A percentile compares a stretch with the other conserved stretches of the same genome.
Conservation (phyloP, 2,797 vertebrate genomes). For the Enoplosus armatus region DNA sequence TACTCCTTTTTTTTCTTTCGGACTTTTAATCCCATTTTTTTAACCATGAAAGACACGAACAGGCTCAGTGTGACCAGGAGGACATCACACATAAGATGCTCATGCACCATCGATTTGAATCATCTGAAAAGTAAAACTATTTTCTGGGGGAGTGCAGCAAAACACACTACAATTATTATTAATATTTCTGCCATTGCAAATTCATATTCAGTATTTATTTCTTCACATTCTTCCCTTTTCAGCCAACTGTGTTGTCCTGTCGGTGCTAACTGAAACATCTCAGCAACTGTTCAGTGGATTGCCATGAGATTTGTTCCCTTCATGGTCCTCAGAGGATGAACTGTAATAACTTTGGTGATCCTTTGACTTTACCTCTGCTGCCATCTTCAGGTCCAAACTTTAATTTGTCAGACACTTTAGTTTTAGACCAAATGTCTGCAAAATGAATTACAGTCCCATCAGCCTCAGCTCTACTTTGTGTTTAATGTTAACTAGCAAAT, state of each 20-base stretch:
- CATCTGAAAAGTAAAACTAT: background rate
- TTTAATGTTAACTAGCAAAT: background rate
- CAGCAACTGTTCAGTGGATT: background rate
- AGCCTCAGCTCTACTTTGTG: background rate
- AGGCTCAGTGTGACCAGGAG: background rate
- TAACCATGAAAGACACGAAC: background rate
- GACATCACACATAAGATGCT: background rate
- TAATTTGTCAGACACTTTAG: too few relatives aligned
- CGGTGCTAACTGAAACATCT: too few relatives aligned
- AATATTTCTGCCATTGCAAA: background rate
- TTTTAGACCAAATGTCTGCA: too few relatives aligned
- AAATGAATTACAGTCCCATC: background rate
- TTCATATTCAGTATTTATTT: background rate
- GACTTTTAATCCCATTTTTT: background rate
- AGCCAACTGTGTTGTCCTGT: too few relatives aligned
- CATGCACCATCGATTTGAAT: background rate
- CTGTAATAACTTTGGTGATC: background rate
- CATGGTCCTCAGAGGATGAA: background rate
- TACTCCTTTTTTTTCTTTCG: background rate
- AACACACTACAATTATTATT: background rate
- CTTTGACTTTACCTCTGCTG: too few relatives aligned
- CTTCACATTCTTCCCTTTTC: background rate
- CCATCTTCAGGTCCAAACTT: too few relatives aligned
- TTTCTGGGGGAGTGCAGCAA: background rate
- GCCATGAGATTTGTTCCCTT: background rate